Conservation (phyloP, 2,888 invertebrate species). For the Eilema griseolum region DNA sequence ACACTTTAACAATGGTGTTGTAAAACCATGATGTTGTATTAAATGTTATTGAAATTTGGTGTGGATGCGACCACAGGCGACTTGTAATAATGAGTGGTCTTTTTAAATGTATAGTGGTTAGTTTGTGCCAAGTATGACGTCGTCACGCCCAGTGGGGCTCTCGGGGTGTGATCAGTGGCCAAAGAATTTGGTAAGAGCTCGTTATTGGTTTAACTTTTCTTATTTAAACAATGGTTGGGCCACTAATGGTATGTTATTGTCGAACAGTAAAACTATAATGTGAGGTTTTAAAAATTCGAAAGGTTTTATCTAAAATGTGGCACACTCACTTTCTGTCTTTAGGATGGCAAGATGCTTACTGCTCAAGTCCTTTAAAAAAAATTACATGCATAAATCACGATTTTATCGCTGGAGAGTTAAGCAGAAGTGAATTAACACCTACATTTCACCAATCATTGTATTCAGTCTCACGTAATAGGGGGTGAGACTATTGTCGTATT, state of each 20-base stretch:
- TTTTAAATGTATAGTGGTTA: constrained; percentile 60
- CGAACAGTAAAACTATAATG: constrained; percentile 35
- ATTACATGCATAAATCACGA: no score
- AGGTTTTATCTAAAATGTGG: constrained; percentile 17
- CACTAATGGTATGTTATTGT: constrained; percentile 45
- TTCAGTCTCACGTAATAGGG: no score
- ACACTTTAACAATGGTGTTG: constrained; percentile 59
- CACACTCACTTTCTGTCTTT: background rate
- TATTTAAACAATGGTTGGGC: constrained; percentile 32
- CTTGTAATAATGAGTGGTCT: constrained; percentile 60
- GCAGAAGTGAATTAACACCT: no score
- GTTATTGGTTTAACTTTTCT: constrained; percentile 63
- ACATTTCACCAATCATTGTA: no score
- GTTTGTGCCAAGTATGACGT: constrained; percentile 31
- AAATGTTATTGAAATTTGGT: constrained; percentile 66
- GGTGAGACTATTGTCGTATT: no score
- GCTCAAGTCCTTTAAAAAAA: background rate
- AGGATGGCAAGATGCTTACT: background rate
- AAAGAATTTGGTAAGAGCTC: constrained; percentile 60
- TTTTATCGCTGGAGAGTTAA: no score
- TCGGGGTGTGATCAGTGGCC: constrained; percentile 57
- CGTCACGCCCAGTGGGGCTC: constrained; percentile 63
- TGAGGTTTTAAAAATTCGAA: constrained; percentile 23
- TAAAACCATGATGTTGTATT: constrained; percentile 75
- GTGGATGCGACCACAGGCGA: constrained; percentile 64